Percentiles rank a stretch among this genome's conserved stretches.
Evolutionary conservation across 1,140 invertebrate species (phyloP).

Genomic region (Ceratina calcarata): DNA sequence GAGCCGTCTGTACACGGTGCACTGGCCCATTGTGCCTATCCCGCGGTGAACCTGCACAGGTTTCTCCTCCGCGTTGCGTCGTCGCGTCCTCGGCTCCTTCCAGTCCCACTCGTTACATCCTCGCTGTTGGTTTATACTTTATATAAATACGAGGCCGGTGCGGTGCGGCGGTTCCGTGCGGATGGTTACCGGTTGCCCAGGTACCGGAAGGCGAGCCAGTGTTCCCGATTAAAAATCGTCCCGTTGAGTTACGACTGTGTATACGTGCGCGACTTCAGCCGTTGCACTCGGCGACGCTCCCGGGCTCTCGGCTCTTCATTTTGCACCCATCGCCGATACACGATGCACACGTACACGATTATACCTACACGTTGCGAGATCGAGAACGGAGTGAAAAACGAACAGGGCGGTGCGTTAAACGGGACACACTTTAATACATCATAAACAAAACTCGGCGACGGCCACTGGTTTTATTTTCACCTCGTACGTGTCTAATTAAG

Average conservation of each 20-base stretch:
- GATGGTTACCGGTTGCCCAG: constrained; percentile 58
- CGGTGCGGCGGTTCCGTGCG: constrained; percentile 56
- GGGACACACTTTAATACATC: constrained; percentile 13
- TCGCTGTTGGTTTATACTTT: constrained; percentile 66
- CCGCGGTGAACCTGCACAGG: constrained; percentile 32
- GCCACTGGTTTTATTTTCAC: background rate
- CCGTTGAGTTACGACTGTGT: constrained; percentile 53
- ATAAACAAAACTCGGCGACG: constrained; percentile 15
- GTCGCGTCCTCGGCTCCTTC: background rate
- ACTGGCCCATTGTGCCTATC: constrained; percentile 64
- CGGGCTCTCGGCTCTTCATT: background rate
- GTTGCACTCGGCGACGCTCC: constrained; percentile 13
- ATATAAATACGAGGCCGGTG: constrained; percentile 71
- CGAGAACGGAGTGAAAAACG: background rate
- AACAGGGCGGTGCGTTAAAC: background rate
- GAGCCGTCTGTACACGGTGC: constrained; percentile 69
- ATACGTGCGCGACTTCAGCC: background rate
- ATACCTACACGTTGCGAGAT: constrained; percentile 2
- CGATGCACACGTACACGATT: constrained; percentile 15
- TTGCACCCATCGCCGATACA: background rate
- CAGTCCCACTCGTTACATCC: background rate
- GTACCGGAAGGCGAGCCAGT: constrained; percentile 40
- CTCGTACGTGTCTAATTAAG: constrained; percentile 19
- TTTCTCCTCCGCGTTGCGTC: constrained; percentile 13
- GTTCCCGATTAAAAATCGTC: constrained; percentile 50